Evolutionary conservation across 1,140 invertebrate species (phyloP).

Genomic region (Drosophila malerkotliana): DNA sequence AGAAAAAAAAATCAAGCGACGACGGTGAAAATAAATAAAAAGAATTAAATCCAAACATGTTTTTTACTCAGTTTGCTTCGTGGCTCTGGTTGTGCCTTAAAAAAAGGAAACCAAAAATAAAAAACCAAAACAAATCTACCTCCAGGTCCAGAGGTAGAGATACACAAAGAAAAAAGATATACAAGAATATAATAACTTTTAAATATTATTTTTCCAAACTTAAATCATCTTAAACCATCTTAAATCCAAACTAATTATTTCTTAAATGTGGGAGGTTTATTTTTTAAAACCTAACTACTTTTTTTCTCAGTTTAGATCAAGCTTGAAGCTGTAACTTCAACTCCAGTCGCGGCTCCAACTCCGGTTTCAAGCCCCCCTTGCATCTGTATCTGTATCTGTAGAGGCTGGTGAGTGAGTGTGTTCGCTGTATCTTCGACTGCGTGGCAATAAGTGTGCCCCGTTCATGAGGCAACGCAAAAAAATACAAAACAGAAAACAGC

Average conservation of each 20-base stretch:
- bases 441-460: constrained; percentile 78
- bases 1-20: constrained; percentile 47
- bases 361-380: constrained; percentile 62
- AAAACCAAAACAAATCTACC: constrained; percentile 47
- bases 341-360: constrained; percentile 52
- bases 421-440: constrained; percentile 50
- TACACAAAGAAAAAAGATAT: not conserved
- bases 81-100: constrained; percentile 50
- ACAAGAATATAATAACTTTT: not conserved
- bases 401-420: constrained; percentile 34
- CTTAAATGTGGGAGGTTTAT: not conserved
- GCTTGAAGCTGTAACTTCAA: constrained; percentile 33
- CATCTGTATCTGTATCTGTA: constrained; percentile 39
- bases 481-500: constrained; percentile 40
- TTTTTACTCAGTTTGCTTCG: constrained; percentile 62
- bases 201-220: too few species aligned
- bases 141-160: constrained; percentile 29
- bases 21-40: constrained; percentile 68
- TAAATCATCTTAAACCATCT: not conserved
- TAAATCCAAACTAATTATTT: not conserved
- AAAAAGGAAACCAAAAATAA: constrained; percentile 32
- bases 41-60: constrained; percentile 81
- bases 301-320: constrained; percentile 10
- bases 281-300: not conserved
- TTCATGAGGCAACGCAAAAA: constrained; percentile 62